phyloP scores from a whole-genome alignment of 1,140 invertebrate species.

The Cheumatopsyche charites region DNA sequence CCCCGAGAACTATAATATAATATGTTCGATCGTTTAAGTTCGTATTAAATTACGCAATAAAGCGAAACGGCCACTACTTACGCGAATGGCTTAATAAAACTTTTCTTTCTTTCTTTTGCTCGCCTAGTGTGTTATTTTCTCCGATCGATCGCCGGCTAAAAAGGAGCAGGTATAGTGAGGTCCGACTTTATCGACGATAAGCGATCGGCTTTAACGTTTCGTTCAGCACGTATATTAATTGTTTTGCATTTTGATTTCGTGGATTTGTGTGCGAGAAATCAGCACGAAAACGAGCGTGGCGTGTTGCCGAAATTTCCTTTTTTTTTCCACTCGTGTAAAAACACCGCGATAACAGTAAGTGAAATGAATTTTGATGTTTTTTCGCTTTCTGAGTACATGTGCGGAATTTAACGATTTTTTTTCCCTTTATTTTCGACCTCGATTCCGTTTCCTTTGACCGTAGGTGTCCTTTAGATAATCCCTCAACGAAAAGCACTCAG shows the following conservation, averaged over 20 bases:
- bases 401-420: not conserved
- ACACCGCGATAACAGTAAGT: constrained; percentile 12
- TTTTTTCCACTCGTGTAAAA: constrained; percentile 13
- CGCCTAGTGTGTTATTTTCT: not conserved
- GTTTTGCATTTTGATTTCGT: constrained; percentile 15
- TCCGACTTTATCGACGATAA: constrained; percentile 7
- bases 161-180: not conserved
- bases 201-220: constrained; percentile 8
- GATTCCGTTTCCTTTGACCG: not conserved
- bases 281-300: constrained; percentile 12
- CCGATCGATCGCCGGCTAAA: not conserved
- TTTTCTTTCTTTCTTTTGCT: not conserved
- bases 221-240: constrained; percentile 20
- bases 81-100: constrained; percentile 15
- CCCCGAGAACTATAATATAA: too few species aligned
- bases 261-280: constrained; percentile 12
- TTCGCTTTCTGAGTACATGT: not conserved
- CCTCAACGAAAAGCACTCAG: too few species aligned
- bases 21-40: too few species aligned
- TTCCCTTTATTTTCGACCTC: not conserved
- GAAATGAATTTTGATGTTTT: constrained; percentile 17
- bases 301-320: constrained; percentile 10
- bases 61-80: too few species aligned
- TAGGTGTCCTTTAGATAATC: too few species aligned
- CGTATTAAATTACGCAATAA: too few species aligned